Base-by-base conservation (phyloP, 1,140 invertebrate genomes). In the Archivesica marissinica region DNA sequence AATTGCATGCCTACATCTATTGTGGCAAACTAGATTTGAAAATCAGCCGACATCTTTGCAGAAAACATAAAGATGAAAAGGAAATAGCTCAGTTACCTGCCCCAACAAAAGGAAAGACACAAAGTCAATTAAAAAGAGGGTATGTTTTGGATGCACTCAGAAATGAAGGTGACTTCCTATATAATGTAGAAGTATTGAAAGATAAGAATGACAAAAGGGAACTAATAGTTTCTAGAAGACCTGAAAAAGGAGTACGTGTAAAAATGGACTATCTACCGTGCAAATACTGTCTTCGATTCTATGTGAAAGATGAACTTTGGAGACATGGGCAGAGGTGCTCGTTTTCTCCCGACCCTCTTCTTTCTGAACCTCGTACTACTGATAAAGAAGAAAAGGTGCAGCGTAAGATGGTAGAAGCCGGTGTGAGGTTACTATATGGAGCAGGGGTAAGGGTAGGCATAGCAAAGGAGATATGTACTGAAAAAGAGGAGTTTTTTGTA, bases 131-230 rank as follows among this genome's bases (percentile, higher is more conserved):
- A n/a, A 59, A 23, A 23, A 9, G 56, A 11, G 56, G 23, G 23
- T 7, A 30, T 11, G 23, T 23, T n/a, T 30, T 59, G 23, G 23
- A 59, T 59, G 56, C 56, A 23, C 28, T 59, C 7, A 59, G 56
- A 59, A 59, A 59, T 59, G 56, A 59, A 23, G 56, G 56, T 59
- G 56, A 59, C 23, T 59, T 59, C 23, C 7, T 59, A 59, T 30
- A 59, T 59, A 59, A 59, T 23, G 23, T 30, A 13, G 56, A 59
- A 9, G 23, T 59, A 13, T 23, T 59, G 9, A 59, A 59, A 59
- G 23, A 23, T 23, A 59, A 59, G 28, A 59, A n/a, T 23, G 47
- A 50, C n/a, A 6, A 30, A 59, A 59, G 56, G 9, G 56, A 23
- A 30, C 7, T 59, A 23, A 59, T 59, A 59, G 56, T 59, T 59